phyloP scores from a whole-genome alignment of 2,797 vertebrate species.

The Gymnodraco acuticeps region DNA sequence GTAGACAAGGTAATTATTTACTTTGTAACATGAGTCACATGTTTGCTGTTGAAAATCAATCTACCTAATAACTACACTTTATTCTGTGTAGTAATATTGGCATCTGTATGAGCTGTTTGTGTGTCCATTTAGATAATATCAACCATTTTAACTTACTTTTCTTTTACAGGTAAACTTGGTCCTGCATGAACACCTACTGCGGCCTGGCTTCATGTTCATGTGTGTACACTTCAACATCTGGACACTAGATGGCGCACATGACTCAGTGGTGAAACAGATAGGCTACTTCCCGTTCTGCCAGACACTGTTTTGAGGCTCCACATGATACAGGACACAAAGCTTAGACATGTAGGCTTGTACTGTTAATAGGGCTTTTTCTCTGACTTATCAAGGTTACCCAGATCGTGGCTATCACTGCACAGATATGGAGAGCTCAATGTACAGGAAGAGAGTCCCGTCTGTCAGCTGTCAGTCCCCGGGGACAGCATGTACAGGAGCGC shows the following conservation, averaged over 20 bases:
- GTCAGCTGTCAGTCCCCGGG: constrained; percentile 43
- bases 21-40: constrained; percentile 57
- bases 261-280: constrained; percentile 53
- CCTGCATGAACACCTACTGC: neutral
- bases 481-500: constrained; percentile 24
- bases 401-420: constrained; percentile 8
- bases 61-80: neutral
- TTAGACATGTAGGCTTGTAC: neutral
- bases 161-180: constrained; percentile 4
- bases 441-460: constrained; percentile 11
- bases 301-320: constrained; percentile 1
- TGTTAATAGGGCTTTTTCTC: neutral
- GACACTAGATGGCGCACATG: constrained; percentile 79
- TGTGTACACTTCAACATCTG: constrained; percentile 29
- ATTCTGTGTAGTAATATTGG: neutral
- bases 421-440: constrained; percentile 24
- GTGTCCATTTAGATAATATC: neutral
- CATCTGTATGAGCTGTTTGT: neutral
- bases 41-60: constrained; percentile 24
- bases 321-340: constrained; percentile 15
- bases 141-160: neutral
- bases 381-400: constrained; percentile 8
- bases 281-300: neutral
- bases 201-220: neutral
- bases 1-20: constrained; percentile 58